Evolutionary conservation across 2,888 invertebrate species (phyloP).

Genomic region (Agrochola lota): DNA sequence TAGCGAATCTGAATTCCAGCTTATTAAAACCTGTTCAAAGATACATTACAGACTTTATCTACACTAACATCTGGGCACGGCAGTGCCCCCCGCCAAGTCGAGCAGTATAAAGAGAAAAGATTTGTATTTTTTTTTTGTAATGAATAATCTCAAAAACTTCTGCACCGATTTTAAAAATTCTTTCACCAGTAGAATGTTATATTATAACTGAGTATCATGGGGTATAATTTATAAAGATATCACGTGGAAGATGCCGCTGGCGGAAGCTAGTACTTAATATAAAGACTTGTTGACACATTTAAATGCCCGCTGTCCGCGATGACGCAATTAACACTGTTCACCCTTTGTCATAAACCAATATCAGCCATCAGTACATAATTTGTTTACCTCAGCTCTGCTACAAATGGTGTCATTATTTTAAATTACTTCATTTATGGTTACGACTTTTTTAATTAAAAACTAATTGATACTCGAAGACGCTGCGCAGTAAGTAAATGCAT

Average conservation of each 20-base stretch:
- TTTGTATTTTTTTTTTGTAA: no score
- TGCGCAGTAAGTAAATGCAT: background rate
- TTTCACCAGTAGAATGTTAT: no score
- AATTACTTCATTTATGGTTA: constrained; percentile 27
- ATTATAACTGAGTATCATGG: no score
- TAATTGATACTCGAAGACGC: background rate
- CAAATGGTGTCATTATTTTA: constrained; percentile 49
- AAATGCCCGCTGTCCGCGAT: constrained; percentile 68
- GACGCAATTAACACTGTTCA: constrained; percentile 75
- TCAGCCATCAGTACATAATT: constrained; percentile 74
- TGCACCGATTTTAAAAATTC: no score
- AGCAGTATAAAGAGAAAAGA: no score
- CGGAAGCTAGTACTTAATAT: constrained; percentile 18
- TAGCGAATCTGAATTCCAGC: background rate
- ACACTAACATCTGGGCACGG: no score
- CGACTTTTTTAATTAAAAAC: constrained; percentile 16
- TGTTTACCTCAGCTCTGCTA: constrained; percentile 65
- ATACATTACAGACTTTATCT: background rate
- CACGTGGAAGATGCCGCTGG: no score
- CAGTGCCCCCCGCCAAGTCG: no score
- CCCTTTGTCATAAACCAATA: constrained; percentile 76
- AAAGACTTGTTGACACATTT: constrained; percentile 43
- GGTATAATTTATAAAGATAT: no score
- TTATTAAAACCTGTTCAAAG: background rate
- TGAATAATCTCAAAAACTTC: no score